Percentiles rank a stretch among this genome's conserved stretches.
Evolutionary conservation across 2,888 invertebrate species (phyloP).

Genomic region (Camponotus fellah): DNA sequence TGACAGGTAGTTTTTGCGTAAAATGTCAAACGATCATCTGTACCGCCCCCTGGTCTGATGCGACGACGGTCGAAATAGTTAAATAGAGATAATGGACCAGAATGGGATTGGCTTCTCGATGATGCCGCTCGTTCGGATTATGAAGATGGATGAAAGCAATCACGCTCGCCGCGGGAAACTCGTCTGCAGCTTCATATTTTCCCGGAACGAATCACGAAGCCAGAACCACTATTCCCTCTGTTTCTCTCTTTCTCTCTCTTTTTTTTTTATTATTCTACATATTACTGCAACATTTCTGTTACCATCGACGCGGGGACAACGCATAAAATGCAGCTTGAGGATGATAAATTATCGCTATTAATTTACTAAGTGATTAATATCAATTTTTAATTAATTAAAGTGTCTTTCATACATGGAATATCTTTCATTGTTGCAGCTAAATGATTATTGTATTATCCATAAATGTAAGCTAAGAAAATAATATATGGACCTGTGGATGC

Average conservation of each 20-base stretch:
- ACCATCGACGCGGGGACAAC: background rate
- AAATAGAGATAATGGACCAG: constrained; percentile 59
- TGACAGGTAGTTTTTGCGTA: constrained; percentile 22
- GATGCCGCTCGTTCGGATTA: constrained; percentile 49
- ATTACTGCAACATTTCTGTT: background rate
- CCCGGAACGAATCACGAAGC: constrained; percentile 30
- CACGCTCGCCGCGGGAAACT: constrained; percentile 34
- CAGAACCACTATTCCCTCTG: background rate
- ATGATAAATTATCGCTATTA: background rate
- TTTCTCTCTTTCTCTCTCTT: background rate
- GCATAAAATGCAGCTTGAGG: background rate
- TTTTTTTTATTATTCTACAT: constrained; percentile 29
- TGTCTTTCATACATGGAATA: background rate
- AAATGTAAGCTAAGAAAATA: background rate
- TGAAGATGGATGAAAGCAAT: constrained; percentile 60
- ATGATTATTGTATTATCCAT: background rate
- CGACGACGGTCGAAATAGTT: constrained; percentile 58
- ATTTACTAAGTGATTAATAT: background rate
- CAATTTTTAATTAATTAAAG: background rate
- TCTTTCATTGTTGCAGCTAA: background rate
- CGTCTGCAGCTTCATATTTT: constrained; percentile 30
- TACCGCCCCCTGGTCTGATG: background rate
- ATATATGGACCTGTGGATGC: background rate
- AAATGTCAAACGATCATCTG: constrained; percentile 33
- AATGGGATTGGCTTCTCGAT: constrained; percentile 57